Percentiles rank a stretch among this genome's conserved stretches.
Evolutionary conservation across 1,140 invertebrate species (phyloP).

Genomic region (Nasonia longicornis): DNA sequence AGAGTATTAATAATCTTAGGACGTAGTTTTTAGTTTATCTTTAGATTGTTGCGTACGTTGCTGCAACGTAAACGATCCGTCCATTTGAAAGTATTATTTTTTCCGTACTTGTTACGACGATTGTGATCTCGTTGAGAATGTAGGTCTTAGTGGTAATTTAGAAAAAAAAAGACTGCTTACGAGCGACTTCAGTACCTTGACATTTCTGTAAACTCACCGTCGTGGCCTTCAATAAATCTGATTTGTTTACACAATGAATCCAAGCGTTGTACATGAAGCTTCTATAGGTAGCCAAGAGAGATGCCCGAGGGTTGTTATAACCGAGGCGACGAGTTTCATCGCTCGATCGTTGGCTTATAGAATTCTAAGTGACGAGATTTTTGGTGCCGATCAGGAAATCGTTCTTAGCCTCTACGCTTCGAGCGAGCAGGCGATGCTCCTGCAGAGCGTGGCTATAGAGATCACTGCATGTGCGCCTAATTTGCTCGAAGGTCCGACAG

Average conservation of each 20-base stretch:
- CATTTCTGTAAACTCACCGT: background rate
- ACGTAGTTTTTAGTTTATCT: slow-evolving; percentile 65
- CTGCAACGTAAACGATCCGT: background rate
- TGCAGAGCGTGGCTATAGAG: slow-evolving; percentile 47
- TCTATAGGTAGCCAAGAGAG: background rate
- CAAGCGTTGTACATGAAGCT: background rate
- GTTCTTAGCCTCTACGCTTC: slow-evolving; percentile 42
- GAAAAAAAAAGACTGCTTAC: background rate
- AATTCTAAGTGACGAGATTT: slow-evolving; percentile 40
- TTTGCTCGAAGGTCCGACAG: slow-evolving; percentile 38
- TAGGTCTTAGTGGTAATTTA: background rate
- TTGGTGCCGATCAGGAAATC: slow-evolving; percentile 42
- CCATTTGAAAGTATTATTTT: background rate
- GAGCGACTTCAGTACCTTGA: background rate
- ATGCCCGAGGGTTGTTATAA: slow-evolving; percentile 38
- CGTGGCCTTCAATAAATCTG: background rate
- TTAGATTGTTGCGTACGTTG: background rate
- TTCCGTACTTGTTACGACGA: background rate
- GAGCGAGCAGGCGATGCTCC: background rate
- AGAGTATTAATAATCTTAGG: slow-evolving; percentile 87
- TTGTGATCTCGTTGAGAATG: background rate
- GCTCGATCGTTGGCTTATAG: slow-evolving; percentile 40
- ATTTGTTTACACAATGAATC: background rate
- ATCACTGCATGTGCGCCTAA: slow-evolving; percentile 42
- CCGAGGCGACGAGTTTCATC: slow-evolving; percentile 42